These are phyloP conservation scores for Lycorma delicatula DNA, from an alignment of 1,140 invertebrate species.

Conservation along the genomic window DNA sequence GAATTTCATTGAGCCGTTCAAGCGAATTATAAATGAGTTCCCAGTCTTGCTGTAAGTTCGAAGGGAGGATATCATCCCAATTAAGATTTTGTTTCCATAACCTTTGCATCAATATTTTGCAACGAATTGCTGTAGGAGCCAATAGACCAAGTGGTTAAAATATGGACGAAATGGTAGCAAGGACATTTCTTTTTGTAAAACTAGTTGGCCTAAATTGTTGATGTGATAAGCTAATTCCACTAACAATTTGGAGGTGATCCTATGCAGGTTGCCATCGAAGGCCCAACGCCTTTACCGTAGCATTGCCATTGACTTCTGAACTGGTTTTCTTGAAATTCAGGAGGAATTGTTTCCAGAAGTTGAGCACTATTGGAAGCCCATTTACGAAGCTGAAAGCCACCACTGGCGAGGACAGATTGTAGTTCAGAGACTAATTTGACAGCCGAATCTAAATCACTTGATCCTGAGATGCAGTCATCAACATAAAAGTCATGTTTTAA, in stretches of 20 bases:
- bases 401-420: constrained; percentile 23
- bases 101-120: constrained; percentile 22
- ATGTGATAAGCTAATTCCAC: not conserved
- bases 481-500: constrained; percentile 15
- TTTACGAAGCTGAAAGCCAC: constrained; percentile 29
- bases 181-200: constrained; percentile 8
- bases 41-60: too few species aligned
- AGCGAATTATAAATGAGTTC: too few species aligned
- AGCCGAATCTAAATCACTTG: constrained; percentile 16
- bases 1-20: too few species aligned
- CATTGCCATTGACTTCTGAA: not conserved
- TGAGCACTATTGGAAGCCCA: constrained; percentile 27
- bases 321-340: not conserved
- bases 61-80: constrained; percentile 15
- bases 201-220: not conserved
- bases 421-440: constrained; percentile 24
- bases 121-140: constrained; percentile 10
- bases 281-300: not conserved
- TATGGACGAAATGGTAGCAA: constrained; percentile 21
- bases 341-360: not conserved
- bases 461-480: constrained; percentile 14
- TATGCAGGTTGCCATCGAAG: not conserved
- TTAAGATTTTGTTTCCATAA: constrained; percentile 18
- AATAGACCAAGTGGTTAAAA: constrained; percentile 23
- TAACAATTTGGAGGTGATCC: not conserved